These are phyloP conservation scores for Wiebesia pumilae DNA, from an alignment of 1,140 invertebrate genomes.

Conservation along the genomic window DNA sequence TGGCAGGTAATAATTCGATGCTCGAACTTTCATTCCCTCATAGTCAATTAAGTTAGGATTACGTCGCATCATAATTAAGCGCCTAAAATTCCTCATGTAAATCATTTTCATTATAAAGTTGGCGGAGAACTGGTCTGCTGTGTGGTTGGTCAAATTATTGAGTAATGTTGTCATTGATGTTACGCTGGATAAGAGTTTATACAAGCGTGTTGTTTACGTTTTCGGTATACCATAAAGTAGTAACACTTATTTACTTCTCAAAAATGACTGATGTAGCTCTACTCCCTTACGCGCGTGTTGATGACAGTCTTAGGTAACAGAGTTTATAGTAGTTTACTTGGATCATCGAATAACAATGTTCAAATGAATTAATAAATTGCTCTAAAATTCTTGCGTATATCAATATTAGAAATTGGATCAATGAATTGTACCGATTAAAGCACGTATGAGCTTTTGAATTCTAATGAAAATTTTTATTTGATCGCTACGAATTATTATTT, in stretches of 20 bases:
- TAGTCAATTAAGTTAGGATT: slow-evolving; percentile 66
- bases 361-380: too few species aligned
- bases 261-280: neutral
- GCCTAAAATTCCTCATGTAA: slow-evolving; percentile 67
- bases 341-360: too few species aligned
- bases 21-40: neutral
- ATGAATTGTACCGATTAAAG: neutral
- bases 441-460: neutral
- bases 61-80: slow-evolving; percentile 71
- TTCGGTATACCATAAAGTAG: neutral
- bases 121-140: slow-evolving; percentile 62
- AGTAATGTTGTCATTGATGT: slow-evolving; percentile 54
- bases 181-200: neutral
- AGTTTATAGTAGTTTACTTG: too few species aligned
- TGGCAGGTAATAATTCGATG: neutral
- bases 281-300: too few species aligned
- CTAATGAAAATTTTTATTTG: too few species aligned
- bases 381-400: too few species aligned
- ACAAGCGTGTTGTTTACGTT: neutral
- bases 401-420: neutral
- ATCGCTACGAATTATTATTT: too few species aligned
- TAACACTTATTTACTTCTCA: neutral
- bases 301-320: too few species aligned
- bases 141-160: slow-evolving; percentile 64
- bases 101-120: slow-evolving; percentile 69